phyloP scores from a whole-genome alignment of 1,140 invertebrate species.

The Drosophila rhopaloa region DNA sequence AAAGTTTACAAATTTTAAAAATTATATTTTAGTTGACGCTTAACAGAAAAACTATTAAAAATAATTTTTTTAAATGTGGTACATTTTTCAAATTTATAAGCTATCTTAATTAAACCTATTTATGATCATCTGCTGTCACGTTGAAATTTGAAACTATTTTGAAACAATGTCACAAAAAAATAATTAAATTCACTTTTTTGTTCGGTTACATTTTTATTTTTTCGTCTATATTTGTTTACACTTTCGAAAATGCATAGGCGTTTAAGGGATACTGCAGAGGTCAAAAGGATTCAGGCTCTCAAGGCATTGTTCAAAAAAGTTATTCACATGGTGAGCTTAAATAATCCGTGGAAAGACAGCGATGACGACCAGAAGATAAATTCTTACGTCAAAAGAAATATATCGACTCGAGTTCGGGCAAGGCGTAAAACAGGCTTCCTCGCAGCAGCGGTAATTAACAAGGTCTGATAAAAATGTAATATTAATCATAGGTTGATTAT shows the following conservation, averaged over 20 bases:
- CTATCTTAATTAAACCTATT: no score
- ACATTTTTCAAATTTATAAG: no score
- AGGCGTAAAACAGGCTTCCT: slow-evolving; percentile 34
- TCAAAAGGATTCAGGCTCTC: slow-evolving; percentile 9
- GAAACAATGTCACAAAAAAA: background rate
- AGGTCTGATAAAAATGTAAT: no score
- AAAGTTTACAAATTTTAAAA: no score
- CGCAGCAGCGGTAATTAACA: slow-evolving; percentile 10
- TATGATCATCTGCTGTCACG: no score
- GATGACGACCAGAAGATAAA: slow-evolving; percentile 4
- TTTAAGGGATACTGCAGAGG: slow-evolving; percentile 2
- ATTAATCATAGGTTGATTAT: background rate
- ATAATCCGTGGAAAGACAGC: slow-evolving; percentile 31
- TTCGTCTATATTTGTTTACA: background rate
- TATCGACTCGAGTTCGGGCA: slow-evolving; percentile 16
- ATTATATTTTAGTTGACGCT: no score
- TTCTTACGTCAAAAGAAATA: slow-evolving; percentile 1
- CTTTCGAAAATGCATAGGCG: slow-evolving; percentile 30
- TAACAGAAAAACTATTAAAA: no score
- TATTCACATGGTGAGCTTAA: slow-evolving; percentile 48
- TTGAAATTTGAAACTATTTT: slow-evolving; percentile 1
- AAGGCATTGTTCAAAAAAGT: slow-evolving; percentile 42
- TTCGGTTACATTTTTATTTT: background rate
- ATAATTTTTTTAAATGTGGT: no score
- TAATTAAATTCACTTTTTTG: slow-evolving; percentile 2